A percentile compares a stretch with the other conserved stretches of the same genome.
These are phyloP conservation scores for Macrotis lagotis DNA, from an alignment of 2,113 vertebrate species.

Conservation along the genomic window DNA sequence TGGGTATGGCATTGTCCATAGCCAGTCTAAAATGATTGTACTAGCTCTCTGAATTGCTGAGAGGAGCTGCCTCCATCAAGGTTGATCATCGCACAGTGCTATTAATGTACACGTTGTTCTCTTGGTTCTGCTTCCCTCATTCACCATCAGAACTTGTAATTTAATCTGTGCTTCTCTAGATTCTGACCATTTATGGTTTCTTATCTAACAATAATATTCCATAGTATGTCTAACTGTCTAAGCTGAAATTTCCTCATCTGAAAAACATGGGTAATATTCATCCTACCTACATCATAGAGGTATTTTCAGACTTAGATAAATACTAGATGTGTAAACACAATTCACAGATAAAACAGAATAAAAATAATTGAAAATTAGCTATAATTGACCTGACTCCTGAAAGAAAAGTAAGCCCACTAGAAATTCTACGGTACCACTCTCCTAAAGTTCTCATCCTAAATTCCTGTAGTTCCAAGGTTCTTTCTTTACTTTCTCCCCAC, in stretches of 20 bases:
- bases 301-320: neutral
- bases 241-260: neutral
- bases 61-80: no score
- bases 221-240: no score
- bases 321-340: neutral
- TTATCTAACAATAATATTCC: no score
- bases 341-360: neutral
- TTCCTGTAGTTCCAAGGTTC: neutral
- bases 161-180: no score
- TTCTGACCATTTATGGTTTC: no score
- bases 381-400: neutral
- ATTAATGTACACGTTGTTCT: no score
- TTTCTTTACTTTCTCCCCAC: neutral
- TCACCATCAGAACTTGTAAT: no score
- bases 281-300: neutral
- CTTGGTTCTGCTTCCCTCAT: no score
- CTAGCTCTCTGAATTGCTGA: no score
- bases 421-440: neutral
- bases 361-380: neutral
- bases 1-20: no score
- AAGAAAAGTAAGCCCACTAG: neutral
- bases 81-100: no score
- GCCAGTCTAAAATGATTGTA: no score
- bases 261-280: neutral
- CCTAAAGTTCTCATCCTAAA: neutral